Percentiles rank a stretch among this genome's conserved stretches.
Evolutionary conservation across 2,888 invertebrate species (phyloP).

Genomic region (Thysanoteuthis rhombus): DNA sequence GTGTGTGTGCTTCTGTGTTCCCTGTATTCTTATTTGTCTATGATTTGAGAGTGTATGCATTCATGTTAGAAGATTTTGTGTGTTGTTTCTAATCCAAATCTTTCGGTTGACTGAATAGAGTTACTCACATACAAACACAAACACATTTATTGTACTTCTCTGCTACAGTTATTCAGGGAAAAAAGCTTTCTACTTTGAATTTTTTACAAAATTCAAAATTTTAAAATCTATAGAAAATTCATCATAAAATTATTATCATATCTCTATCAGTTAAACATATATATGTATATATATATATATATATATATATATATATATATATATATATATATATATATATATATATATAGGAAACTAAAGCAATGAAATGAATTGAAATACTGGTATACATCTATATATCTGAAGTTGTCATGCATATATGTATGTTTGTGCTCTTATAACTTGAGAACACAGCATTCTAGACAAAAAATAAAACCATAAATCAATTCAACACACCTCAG

Average conservation of each 20-base stretch:
- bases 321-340: slow-evolving; percentile 12
- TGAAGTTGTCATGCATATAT: not conserved
- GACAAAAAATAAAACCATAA: no score
- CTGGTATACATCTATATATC: no score
- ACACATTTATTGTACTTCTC: not conserved
- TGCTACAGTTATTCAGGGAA: not conserved
- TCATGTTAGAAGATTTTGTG: not conserved
- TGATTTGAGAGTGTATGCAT: not conserved
- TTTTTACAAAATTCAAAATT: not conserved
- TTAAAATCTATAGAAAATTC: not conserved
- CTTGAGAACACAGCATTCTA: no score
- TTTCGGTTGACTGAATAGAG: not conserved
- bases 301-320: not conserved
- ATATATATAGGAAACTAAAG: no score
- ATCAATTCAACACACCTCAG: no score
- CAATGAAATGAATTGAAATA: no score
- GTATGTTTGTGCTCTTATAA: not conserved
- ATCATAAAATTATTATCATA: not conserved
- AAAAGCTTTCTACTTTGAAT: not conserved
- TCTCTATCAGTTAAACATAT: no score
- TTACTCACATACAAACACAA: not conserved
- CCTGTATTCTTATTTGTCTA: not conserved
- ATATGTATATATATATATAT: not conserved
- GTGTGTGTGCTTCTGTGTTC: not conserved
- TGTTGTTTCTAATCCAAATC: not conserved